Conservation (phyloP, 2,797 vertebrate species). For the Myotis planiceps region DNA sequence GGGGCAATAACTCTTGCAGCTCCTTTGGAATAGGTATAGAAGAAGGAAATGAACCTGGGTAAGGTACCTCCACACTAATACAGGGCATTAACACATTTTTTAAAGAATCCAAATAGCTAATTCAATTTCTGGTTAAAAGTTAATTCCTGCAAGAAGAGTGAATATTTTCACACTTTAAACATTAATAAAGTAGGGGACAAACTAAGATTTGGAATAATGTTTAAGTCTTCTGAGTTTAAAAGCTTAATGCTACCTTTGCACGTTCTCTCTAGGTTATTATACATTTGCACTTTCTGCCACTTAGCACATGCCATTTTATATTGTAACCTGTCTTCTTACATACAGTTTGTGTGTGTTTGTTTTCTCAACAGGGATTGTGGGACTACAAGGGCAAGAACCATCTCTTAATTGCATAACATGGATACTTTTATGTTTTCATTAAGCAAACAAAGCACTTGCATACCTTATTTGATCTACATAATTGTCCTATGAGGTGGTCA, state of each 20-base stretch:
- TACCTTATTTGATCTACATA: neutral
- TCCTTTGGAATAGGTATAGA: constrained; percentile 40
- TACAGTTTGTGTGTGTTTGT: neutral
- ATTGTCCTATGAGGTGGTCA: neutral
- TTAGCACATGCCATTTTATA: neutral
- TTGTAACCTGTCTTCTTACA: neutral
- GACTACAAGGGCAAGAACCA: neutral
- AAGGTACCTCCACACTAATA: neutral
- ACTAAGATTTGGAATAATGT: neutral
- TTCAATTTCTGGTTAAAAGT: constrained; percentile 21
- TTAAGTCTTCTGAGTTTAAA: constrained; percentile 31
- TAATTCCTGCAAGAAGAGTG: constrained; percentile 49
- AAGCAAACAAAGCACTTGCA: neutral
- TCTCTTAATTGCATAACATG: neutral
- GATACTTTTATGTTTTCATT: neutral
- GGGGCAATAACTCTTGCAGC: constrained; percentile 67
- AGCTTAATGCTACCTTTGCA: neutral
- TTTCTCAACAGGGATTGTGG: neutral
- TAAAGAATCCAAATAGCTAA: neutral
- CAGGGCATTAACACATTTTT: constrained; percentile 15
- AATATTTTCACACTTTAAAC: constrained; percentile 42
- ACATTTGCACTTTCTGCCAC: neutral
- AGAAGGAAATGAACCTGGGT: constrained; percentile 48
- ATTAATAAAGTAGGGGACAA: neutral
- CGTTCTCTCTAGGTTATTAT: neutral